Base-by-base conservation (phyloP, 2,888 invertebrate species). In the Eupithecia centaureata region DNA sequence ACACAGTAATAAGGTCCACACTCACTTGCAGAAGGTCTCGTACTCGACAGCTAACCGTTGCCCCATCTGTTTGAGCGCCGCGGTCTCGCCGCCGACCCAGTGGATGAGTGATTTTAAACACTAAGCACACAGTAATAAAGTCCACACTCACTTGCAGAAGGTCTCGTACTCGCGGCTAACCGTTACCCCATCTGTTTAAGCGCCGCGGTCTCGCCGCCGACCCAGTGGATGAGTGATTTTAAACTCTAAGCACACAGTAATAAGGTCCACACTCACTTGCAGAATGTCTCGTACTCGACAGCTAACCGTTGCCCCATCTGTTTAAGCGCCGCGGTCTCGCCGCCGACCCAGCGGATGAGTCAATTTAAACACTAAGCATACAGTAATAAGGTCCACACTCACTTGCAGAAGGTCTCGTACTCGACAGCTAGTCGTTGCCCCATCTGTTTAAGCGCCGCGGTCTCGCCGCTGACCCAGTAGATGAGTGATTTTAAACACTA, bases 381-480 rank as follows among this genome's bases (percentile, higher is more conserved):
- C 22, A 10, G 12, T 3, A 3, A 2, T 47, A 47, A 47, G 22
- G 42, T 18, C 22, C 10, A 47, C 47, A 22, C 1, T 72, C 65
- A 90, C 91, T 86, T 88, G 83, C 87, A 81, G 70, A 92, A 92
- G 0, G 94, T 94, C 58, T 94, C 90, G 67, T 92, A 85, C 72
- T 95, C 95, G 1, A 94, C 94, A 18, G 89, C 83, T 1, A 96
- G 87, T 0, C 96, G 93, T 28, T 94, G 88, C 65, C 91, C 77
- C 76, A 96, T 90, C 70, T 95, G 94, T 56, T 92, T 80, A 18
- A 96, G 82, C 0, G 96, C 96, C 27, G 93, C 81, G 0, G 89
- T 94, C 85, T 96, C 96, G 0, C 96, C 96, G 0, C 96, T 96
- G 22, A 92, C 89, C 95, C 95, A 95, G 22, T 94, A 91, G 63